Evolutionary conservation across 53 echinoderm and acorn worm species (phyloP), one percentile per base, ranked within the genome.

Genomic region (Pentamera pediparva): DNA sequence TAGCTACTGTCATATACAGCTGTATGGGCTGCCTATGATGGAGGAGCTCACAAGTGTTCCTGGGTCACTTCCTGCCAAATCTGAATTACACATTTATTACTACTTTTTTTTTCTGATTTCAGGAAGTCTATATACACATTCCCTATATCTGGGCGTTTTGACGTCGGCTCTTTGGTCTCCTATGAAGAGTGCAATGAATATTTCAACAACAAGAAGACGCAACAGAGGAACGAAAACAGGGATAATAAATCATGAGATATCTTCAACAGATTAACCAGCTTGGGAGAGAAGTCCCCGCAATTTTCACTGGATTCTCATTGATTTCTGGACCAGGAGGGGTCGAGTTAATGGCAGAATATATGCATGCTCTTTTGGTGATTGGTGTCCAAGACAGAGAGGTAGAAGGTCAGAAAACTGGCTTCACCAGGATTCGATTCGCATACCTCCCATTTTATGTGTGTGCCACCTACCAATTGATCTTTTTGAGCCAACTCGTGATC

Each of bases 71-170:
- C n/a, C n/a, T n/a, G n/a, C n/a, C n/a, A n/a, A n/a, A n/a, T n/a
- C 63, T 27, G 13, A 58, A 58, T 22, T 22, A 58, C 21, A 9
- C 8, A 35, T 39, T 35, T 61, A 36, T 25, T 43, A 6, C 22
- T 38, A 33, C 5, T 62, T 41, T n/a, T 25, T 9, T 62, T 4
- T 54, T 21, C 21, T 33, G 5, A 10, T 56, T 40, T 6, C 72
- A 90, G 91, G 53, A 57, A 80, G 45, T 78, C 81, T 22, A 81
- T 91, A 13, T 87, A 80, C 69, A 84, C 79, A 10, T 85, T 64
- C 38, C 75, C 75, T 37, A 71, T 92, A 20, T 84, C 87, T 12
- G 84, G 83, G 20, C 79, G 92, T 29, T 92, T 88, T 81, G 92
- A 92, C 70, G 88, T 92, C 27, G 92, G 92, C 11, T 83, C 88